These are phyloP conservation scores for Caenorhabditis briggsae DNA, from an alignment of 1,140 invertebrate genomes.

Conservation along the genomic window DNA sequence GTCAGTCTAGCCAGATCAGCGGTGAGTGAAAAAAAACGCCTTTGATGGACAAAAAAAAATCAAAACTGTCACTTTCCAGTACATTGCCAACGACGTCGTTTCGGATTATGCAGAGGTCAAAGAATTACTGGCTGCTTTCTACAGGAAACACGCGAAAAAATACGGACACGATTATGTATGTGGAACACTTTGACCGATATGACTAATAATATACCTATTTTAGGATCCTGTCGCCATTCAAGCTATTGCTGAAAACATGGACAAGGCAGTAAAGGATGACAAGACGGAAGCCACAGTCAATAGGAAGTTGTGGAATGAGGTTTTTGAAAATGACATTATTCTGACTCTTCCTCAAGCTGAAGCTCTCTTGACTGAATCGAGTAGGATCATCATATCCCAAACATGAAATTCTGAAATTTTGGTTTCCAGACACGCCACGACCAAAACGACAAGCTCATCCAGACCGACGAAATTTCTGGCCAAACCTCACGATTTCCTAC, in stretches of 20 bases:
- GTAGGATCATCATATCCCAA: neutral
- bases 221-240: constrained; percentile 57
- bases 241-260: constrained; percentile 27
- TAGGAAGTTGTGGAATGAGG: constrained; percentile 69
- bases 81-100: constrained; percentile 63
- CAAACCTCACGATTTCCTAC: constrained; percentile 68
- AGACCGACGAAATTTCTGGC: constrained; percentile 69
- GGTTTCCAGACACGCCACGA: constrained; percentile 43
- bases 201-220: neutral
- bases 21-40: neutral
- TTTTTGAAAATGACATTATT: constrained; percentile 77
- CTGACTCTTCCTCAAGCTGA: constrained; percentile 72
- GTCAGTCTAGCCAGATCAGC: constrained; percentile 16
- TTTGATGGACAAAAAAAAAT: neutral
- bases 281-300: constrained; percentile 74
- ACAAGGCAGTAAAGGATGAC: constrained; percentile 66
- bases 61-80: constrained; percentile 33
- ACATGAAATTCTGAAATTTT: neutral
- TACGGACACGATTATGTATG: constrained; percentile 60
- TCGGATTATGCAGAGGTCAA: constrained; percentile 66
- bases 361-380: constrained; percentile 68
- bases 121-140: constrained; percentile 63
- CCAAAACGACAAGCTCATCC: constrained; percentile 73
- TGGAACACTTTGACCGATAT: neutral
- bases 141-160: constrained; percentile 57